phyloP scores from a whole-genome alignment of 2,797 vertebrate species.

The Microchirus variegatus region DNA sequence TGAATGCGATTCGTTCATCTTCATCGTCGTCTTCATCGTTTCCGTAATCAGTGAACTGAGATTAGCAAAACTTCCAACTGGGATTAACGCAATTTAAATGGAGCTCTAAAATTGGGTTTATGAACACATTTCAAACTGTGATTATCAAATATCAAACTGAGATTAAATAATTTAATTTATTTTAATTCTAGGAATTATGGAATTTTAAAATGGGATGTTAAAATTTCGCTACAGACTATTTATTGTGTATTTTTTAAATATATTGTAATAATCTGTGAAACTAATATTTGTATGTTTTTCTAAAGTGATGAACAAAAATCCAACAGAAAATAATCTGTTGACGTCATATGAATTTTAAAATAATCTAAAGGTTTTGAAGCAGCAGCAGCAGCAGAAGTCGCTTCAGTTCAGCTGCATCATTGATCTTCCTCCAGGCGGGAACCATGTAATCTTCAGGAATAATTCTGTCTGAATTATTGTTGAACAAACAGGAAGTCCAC shows the following conservation, averaged over 20 bases:
- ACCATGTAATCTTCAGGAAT: no score
- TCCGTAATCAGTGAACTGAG: background rate
- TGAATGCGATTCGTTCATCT: background rate
- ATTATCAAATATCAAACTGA: background rate
- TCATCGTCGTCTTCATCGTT: background rate
- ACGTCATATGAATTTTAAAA: background rate
- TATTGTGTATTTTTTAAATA: no score
- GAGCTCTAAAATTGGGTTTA: background rate
- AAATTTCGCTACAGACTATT: no score
- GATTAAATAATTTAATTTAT: no score
- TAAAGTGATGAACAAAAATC: background rate
- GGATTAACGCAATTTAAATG: background rate
- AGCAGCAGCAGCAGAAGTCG: background rate
- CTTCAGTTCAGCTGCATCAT: background rate
- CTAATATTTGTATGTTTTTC: no score
- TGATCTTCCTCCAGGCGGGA: no score
- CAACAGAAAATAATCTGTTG: background rate
- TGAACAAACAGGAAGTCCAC: background rate
- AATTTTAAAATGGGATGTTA: no score
- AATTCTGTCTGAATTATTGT: background rate
- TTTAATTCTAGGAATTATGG: no score
- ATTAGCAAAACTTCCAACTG: background rate
- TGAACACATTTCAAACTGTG: no score
- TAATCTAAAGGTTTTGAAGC: background rate
- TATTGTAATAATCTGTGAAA: no score